Evolutionary conservation across 2,113 vertebrate genomes (phyloP).

Genomic region (Chascanopsetta lugubris): DNA sequence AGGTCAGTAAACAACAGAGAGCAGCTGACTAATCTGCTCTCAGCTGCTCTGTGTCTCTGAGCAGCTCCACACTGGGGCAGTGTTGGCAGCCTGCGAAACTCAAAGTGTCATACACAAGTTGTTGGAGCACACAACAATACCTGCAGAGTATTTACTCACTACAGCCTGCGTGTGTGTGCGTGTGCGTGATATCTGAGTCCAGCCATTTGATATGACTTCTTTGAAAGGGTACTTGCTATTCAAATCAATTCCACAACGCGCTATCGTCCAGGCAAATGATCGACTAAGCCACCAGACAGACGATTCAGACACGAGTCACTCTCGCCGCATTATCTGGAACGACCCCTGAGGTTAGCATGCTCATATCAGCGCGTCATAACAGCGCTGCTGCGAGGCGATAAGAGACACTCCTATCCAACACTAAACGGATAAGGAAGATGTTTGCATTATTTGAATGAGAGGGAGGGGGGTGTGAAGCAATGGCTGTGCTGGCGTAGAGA

Average conservation of each 20-base stretch:
- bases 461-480: neutral
- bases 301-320: slow-evolving; percentile 19
- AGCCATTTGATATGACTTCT: slow-evolving; percentile 42
- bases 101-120: neutral
- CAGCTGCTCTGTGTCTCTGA: slow-evolving; percentile 48
- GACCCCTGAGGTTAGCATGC: slow-evolving; percentile 36
- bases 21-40: slow-evolving; percentile 60
- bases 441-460: slow-evolving; percentile 67
- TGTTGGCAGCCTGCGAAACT: slow-evolving; percentile 27
- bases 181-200: slow-evolving; percentile 16
- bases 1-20: slow-evolving; percentile 56
- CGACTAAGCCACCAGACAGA: slow-evolving; percentile 17
- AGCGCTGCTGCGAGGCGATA: slow-evolving; percentile 65
- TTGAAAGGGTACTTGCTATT: slow-evolving; percentile 49
- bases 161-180: neutral
- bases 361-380: slow-evolving; percentile 57
- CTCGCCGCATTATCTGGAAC: slow-evolving; percentile 45
- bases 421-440: slow-evolving; percentile 51
- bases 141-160: neutral
- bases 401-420: slow-evolving; percentile 68
- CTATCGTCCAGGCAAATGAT: slow-evolving; percentile 64
- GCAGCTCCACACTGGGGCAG: slow-evolving; percentile 34
- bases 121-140: neutral
- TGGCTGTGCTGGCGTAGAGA: slow-evolving; percentile 34
- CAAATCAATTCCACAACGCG: slow-evolving; percentile 63